These are phyloP conservation scores for Diplolepis rosae DNA, from an alignment of 2,888 invertebrate genomes.

Conservation along the genomic window DNA sequence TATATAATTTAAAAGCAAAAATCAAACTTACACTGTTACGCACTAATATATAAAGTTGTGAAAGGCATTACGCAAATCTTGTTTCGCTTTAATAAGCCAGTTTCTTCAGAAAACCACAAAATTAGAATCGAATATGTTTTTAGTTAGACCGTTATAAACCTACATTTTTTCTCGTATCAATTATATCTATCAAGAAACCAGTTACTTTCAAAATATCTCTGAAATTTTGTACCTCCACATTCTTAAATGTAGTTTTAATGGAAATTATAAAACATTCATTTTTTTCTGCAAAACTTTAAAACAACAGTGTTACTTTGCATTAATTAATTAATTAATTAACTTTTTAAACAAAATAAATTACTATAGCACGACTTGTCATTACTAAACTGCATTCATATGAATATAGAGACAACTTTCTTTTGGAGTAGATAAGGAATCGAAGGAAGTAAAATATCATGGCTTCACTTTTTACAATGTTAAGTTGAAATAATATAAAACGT, in stretches of 20 bases:
- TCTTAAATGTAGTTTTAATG: too few species aligned
- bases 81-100: slow-evolving; percentile 28
- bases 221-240: too few species aligned
- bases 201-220: too few species aligned
- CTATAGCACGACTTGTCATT: too few species aligned
- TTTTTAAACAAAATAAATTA: too few species aligned
- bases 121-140: neutral
- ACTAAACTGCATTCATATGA: neutral
- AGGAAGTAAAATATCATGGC: neutral
- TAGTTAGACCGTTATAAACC: neutral
- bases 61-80: slow-evolving; percentile 43
- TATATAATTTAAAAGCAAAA: neutral
- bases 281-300: too few species aligned
- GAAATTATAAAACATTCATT: too few species aligned
- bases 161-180: neutral
- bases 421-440: neutral
- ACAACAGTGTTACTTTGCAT: too few species aligned
- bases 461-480: neutral
- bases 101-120: neutral
- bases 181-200: too few species aligned
- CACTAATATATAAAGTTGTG: slow-evolving; percentile 43
- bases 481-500: too few species aligned
- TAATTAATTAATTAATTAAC: too few species aligned
- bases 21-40: neutral
- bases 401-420: neutral